Percentiles rank a stretch among this genome's conserved stretches.
Conservation (phyloP, 2,888 invertebrate species). For the Cephus sareptanus region DNA sequence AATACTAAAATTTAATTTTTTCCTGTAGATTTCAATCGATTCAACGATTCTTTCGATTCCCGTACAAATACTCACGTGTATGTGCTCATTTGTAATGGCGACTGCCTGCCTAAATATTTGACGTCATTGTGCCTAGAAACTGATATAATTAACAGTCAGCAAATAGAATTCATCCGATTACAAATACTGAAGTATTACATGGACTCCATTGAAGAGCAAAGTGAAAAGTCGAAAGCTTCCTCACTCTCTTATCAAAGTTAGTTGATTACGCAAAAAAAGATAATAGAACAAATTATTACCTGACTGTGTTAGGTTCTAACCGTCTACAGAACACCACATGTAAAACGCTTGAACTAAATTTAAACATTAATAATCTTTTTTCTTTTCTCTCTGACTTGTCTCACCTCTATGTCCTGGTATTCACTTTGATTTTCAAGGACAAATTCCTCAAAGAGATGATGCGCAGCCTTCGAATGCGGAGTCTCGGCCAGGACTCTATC, state of each 20-base stretch:
- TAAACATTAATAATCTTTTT: background rate
- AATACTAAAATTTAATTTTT: background rate
- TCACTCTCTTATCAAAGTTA: background rate
- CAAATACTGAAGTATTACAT: background rate
- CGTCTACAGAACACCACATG: background rate
- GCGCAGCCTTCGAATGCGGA: constrained; percentile 74
- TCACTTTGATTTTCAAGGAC: constrained; percentile 59
- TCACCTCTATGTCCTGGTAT: constrained; percentile 53
- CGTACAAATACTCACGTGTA: background rate
- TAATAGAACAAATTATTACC: background rate
- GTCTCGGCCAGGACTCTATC: constrained; percentile 69
- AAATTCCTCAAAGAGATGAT: constrained; percentile 75
- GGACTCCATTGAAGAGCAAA: background rate
- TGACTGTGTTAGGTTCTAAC: background rate
- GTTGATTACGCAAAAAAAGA: background rate
- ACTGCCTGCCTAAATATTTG: background rate
- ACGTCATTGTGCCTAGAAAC: background rate
- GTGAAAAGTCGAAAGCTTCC: background rate
- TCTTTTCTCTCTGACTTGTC: background rate
- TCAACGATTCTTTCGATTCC: background rate
- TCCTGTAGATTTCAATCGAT: background rate
- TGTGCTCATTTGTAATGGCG: background rate
- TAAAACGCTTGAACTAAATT: background rate
- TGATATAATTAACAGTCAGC: background rate
- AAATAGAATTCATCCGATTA: background rate